phyloP scores from a whole-genome alignment of 1,140 invertebrate species.

The Trichonephila clavipes region DNA sequence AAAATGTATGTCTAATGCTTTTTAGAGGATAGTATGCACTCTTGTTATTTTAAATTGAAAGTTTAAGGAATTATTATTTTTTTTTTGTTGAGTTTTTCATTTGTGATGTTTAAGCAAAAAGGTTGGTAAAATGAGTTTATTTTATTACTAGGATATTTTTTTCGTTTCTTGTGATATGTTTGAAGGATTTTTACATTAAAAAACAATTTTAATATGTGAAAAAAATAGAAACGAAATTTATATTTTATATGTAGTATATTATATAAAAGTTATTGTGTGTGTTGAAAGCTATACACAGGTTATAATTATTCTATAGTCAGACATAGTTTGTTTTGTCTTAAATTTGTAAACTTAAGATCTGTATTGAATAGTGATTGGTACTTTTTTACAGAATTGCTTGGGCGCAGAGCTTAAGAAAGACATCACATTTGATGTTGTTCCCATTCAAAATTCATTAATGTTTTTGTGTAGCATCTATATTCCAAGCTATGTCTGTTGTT shows the following conservation, averaged over 20 bases:
- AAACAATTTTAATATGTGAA: background rate
- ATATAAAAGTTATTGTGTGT: background rate
- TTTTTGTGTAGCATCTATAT: background rate
- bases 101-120: background rate
- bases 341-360: background rate
- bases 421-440: constrained; percentile 1
- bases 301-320: background rate
- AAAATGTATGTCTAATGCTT: background rate
- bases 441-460: background rate
- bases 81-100: constrained; percentile 2
- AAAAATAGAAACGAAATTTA: background rate
- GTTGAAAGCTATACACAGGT: background rate
- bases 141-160: background rate
- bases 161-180: background rate
- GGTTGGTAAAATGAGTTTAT: background rate
- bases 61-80: too few species aligned
- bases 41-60: constrained; percentile 3
- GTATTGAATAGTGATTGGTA: background rate
- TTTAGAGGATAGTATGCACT: background rate
- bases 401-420: constrained; percentile 20
- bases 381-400: constrained; percentile 3
- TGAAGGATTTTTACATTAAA: background rate
- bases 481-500: background rate
- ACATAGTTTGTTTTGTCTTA: background rate
- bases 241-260: background rate